Conservation (phyloP, 2,113 vertebrate species). For the Eira barbara region DNA sequence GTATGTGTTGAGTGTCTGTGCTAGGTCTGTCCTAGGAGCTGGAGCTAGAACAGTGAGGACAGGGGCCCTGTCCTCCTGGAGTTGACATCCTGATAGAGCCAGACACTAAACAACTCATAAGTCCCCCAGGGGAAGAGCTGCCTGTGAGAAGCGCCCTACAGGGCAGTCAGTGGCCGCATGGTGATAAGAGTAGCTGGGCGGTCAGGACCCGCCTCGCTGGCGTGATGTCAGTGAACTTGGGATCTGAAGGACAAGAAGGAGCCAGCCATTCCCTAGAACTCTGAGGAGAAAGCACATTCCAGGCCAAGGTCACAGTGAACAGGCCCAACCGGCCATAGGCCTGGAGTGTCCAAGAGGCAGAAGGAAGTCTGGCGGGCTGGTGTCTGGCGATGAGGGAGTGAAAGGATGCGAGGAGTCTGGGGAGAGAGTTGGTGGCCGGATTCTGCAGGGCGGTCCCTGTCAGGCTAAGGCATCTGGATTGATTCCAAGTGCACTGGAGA, state of each 20-base stretch:
- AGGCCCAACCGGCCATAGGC: background rate
- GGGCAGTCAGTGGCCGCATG: background rate
- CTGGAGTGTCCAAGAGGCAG: background rate
- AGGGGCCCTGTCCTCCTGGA: background rate
- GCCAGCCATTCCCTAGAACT: background rate
- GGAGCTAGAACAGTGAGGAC: background rate
- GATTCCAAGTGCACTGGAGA: background rate
- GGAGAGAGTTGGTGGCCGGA: background rate
- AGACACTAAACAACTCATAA: background rate
- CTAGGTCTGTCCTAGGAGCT: background rate
- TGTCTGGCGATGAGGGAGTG: too few relatives aligned
- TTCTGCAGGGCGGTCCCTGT: background rate
- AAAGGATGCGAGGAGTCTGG: background rate
- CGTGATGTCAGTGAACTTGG: background rate
- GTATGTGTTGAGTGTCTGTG: background rate
- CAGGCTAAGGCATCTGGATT: background rate
- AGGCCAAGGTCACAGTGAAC: background rate
- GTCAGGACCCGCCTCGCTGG: rapidly evolving
- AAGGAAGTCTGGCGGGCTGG: background rate
- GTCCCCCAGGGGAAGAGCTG: background rate
- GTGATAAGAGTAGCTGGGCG: background rate
- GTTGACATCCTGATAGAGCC: background rate
- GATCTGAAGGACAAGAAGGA: background rate
- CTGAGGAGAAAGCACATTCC: background rate
- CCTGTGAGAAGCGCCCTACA: rapidly evolving